phyloP scores from a whole-genome alignment of 2,888 invertebrate species.

The Hylaea fasciaria region DNA sequence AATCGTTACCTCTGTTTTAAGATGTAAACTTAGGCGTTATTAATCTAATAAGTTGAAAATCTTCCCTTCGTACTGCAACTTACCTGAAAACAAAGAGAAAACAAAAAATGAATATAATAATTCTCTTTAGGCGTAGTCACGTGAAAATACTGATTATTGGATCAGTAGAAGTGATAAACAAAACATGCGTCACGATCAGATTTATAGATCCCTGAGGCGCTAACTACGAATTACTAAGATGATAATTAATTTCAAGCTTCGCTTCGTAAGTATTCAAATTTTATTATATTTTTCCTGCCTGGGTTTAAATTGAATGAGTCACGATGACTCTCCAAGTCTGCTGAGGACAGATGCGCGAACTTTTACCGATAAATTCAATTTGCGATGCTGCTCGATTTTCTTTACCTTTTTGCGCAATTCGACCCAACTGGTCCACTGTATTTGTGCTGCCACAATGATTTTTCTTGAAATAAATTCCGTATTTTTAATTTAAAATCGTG shows the following conservation, averaged over 20 bases:
- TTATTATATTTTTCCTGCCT: slow-evolving; percentile 9
- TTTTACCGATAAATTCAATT: slow-evolving; percentile 51
- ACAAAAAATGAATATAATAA: neutral
- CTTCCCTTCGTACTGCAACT: slow-evolving; percentile 3
- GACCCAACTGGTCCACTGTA: slow-evolving; percentile 2
- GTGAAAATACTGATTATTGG: neutral
- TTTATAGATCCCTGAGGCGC: too few relatives aligned
- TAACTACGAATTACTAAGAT: too few relatives aligned
- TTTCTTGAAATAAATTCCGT: neutral
- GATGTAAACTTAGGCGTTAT: neutral
- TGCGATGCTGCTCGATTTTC: slow-evolving; percentile 38
- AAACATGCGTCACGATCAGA: too few relatives aligned
- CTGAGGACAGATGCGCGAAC: slow-evolving; percentile 43
- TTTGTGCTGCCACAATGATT: slow-evolving; percentile 11
- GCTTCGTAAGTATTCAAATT: neutral
- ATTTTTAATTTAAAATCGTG: too few relatives aligned
- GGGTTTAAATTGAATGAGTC: slow-evolving; percentile 38
- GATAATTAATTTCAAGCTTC: too few relatives aligned
- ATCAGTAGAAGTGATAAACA: too few relatives aligned
- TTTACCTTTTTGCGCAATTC: slow-evolving; percentile 15
- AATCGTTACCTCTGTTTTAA: neutral
- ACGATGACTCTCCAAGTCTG: slow-evolving; percentile 25
- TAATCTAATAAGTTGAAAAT: neutral
- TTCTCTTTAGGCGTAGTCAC: neutral
- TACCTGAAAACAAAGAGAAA: slow-evolving; percentile 31